Percentiles rank a stretch among this genome's conserved stretches.
Conservation (phyloP, 23 tunicate species). For the Aplidium turbinatum region DNA sequence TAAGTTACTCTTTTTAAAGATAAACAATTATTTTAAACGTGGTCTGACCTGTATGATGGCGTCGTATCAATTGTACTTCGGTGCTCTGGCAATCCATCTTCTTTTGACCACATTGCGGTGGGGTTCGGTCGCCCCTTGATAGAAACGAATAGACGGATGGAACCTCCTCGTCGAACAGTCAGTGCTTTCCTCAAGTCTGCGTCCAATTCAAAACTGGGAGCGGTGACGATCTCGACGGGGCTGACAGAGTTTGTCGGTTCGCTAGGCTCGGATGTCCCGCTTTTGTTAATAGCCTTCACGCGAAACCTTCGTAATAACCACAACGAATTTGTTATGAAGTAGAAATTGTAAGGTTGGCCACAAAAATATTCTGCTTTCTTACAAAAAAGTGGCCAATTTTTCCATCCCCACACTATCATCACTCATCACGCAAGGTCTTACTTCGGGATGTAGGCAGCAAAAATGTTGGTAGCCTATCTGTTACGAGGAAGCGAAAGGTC, state of each 20-base stretch:
- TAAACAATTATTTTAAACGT: too few species aligned
- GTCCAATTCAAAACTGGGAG: slow-evolving; percentile 84
- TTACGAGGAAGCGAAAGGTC: too few species aligned
- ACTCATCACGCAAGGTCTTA: too few species aligned
- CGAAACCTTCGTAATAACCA: slow-evolving; percentile 57
- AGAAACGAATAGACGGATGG: slow-evolving; percentile 69
- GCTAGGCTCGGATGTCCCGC: slow-evolving; percentile 86
- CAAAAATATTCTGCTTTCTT: too few species aligned
- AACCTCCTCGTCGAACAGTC: slow-evolving; percentile 82
- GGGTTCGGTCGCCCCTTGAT: slow-evolving; percentile 88
- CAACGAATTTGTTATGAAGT: background rate
- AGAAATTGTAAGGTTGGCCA: background rate
- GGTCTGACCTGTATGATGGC: slow-evolving; percentile 67
- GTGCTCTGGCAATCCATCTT: slow-evolving; percentile 79
- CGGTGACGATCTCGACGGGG: slow-evolving; percentile 79
- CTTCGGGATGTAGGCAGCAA: too few species aligned
- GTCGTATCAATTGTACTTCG: slow-evolving; percentile 74
- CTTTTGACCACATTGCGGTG: slow-evolving; percentile 81
- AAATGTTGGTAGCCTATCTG: too few species aligned
- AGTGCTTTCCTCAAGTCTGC: slow-evolving; percentile 70
- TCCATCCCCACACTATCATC: too few species aligned
- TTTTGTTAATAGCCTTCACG: slow-evolving; percentile 68
- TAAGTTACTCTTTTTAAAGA: too few species aligned
- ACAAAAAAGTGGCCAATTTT: too few species aligned
- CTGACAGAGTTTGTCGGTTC: slow-evolving; percentile 35